Percentiles rank a stretch among this genome's conserved stretches.
Conservation (phyloP, 2,113 vertebrate genomes). For the Chionodraco myersi region DNA sequence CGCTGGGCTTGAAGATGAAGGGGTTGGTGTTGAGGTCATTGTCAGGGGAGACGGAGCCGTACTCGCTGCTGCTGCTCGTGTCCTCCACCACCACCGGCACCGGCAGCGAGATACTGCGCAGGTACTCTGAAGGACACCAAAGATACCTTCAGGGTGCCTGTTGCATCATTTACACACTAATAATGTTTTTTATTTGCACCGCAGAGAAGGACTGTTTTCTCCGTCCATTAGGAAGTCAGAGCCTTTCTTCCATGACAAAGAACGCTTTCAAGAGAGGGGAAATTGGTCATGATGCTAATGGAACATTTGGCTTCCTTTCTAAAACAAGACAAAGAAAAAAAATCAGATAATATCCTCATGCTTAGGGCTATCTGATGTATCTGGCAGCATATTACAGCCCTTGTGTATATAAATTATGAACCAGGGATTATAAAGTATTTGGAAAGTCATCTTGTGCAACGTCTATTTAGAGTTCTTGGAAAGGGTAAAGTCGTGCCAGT, state of each 20-base stretch:
- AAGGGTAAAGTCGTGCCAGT: conserved; percentile 26
- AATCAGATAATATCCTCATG: background rate
- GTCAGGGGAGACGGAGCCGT: conserved; percentile 97
- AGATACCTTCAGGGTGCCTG: background rate
- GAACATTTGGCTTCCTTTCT: conserved; percentile 1
- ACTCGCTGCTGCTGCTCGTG: conserved; percentile 97
- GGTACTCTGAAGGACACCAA: conserved; percentile 86
- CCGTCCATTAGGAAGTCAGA: background rate
- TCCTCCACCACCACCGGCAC: conserved; percentile 98
- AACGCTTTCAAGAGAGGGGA: background rate
- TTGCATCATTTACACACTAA: background rate
- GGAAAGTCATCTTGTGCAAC: conserved; percentile 4
- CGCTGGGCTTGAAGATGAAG: conserved; percentile 93
- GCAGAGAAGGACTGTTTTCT: background rate
- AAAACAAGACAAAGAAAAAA: conserved; percentile 2
- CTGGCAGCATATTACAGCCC: background rate
- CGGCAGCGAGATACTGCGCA: conserved; percentile 95
- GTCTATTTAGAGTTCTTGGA: conserved; percentile 51
- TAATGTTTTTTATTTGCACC: background rate
- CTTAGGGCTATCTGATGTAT: background rate
- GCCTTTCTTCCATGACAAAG: background rate
- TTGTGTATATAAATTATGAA: conserved; percentile 25
- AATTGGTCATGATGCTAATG: background rate
- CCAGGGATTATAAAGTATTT: conserved; percentile 2
- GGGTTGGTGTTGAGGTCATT: conserved; percentile 94